Evolutionary conservation across 2,888 invertebrate genomes (phyloP).

Genomic region (Andrena fulva): DNA sequence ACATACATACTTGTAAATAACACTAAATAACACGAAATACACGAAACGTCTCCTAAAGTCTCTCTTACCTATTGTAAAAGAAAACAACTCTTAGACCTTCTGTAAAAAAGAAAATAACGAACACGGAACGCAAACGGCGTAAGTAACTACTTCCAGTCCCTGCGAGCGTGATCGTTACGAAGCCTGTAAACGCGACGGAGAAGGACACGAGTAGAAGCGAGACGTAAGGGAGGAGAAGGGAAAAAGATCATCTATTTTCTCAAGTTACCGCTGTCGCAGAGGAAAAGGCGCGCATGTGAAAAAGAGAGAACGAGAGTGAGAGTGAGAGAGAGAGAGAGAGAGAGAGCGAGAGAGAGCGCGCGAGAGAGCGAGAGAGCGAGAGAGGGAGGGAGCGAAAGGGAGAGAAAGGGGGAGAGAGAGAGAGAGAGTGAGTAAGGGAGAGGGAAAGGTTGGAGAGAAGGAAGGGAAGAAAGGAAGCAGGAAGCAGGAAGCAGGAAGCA

Average conservation of each 20-base stretch:
- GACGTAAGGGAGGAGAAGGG: slow-evolving; percentile 16
- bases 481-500: slow-evolving; percentile 11
- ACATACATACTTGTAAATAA: slow-evolving; percentile 82
- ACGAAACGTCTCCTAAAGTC: slow-evolving; percentile 66
- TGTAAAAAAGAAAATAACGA: slow-evolving; percentile 54
- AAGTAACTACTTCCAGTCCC: slow-evolving; percentile 62
- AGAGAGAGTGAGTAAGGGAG: slow-evolving; percentile 26
- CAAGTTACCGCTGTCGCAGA: slow-evolving; percentile 44
- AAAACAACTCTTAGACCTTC: slow-evolving; percentile 59
- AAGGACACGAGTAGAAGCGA: slow-evolving; percentile 47
- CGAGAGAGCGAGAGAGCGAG: slow-evolving; percentile 4
- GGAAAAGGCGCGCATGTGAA: slow-evolving; percentile 27
- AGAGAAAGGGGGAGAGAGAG: slow-evolving; percentile 19
- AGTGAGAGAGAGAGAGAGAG: slow-evolving; percentile 16
- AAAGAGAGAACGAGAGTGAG: slow-evolving; percentile 33
- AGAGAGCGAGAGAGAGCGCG: slow-evolving; percentile 30
- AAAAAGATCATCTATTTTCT: slow-evolving; percentile 61
- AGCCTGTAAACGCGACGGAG: slow-evolving; percentile 50
- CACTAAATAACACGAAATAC: slow-evolving; percentile 74
- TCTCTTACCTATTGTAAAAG: slow-evolving; percentile 61
- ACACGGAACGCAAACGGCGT: slow-evolving; percentile 57
- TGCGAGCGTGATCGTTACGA: slow-evolving; percentile 55
- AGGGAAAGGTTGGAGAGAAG: slow-evolving; percentile 18
- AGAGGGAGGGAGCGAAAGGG: slow-evolving; percentile 3
- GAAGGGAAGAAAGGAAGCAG: slow-evolving; percentile 18